Percentiles rank a stretch among this genome's conserved stretches.
Conservation (phyloP, 1,140 invertebrate species). For the Achatina immaculata region DNA sequence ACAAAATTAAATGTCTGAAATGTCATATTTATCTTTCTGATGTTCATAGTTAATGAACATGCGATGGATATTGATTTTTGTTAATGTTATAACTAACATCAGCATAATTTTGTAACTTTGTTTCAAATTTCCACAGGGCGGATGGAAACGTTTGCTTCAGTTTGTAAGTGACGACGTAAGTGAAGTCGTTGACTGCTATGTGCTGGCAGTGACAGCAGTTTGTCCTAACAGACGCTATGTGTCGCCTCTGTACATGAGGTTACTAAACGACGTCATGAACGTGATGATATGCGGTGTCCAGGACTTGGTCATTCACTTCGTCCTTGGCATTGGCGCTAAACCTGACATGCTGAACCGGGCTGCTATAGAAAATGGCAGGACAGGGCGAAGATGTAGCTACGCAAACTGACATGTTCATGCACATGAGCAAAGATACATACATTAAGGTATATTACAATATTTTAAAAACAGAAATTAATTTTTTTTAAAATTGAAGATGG, state of each 20-base stretch:
- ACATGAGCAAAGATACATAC: background rate
- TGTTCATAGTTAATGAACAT: too few relatives aligned
- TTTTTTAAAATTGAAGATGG: background rate
- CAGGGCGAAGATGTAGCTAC: slow-evolving; percentile 12
- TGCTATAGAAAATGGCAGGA: background rate
- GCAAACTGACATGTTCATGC: background rate
- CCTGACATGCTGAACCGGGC: slow-evolving; percentile 3
- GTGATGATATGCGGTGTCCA: background rate
- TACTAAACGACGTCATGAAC: slow-evolving; percentile 22
- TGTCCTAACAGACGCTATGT: slow-evolving; percentile 46
- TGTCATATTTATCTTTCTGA: too few relatives aligned
- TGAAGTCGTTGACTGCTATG: slow-evolving; percentile 44
- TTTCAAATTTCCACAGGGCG: background rate
- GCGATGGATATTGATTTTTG: too few relatives aligned
- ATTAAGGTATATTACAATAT: background rate
- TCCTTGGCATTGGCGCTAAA: background rate
- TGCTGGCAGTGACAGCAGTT: slow-evolving; percentile 38
- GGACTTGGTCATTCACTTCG: background rate
- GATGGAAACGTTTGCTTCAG: slow-evolving; percentile 26
- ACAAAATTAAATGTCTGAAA: too few relatives aligned
- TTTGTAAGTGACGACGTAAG: slow-evolving; percentile 31
- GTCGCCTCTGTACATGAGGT: slow-evolving; percentile 6
- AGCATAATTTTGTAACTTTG: too few relatives aligned
- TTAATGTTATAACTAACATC: too few relatives aligned
- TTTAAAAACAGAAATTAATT: background rate